These are phyloP conservation scores for Bombus balteatus DNA, from an alignment of 1,140 invertebrate species.

Conservation along the genomic window DNA sequence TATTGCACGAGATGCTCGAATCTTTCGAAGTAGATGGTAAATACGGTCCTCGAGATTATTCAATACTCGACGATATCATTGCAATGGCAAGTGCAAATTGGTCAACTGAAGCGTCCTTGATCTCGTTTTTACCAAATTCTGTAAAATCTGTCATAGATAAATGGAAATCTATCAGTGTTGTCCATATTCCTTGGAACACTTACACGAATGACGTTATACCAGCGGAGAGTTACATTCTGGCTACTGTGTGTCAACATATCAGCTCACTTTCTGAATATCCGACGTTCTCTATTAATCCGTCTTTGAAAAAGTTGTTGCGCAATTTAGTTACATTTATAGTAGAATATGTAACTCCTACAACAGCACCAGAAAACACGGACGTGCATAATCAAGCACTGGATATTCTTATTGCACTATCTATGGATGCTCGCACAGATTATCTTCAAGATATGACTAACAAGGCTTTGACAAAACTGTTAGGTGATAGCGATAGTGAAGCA, in stretches of 20 bases:
- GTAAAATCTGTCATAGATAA: conserved; percentile 86
- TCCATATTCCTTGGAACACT: conserved; percentile 85
- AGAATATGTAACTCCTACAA: conserved; percentile 84
- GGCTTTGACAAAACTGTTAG: conserved; percentile 85
- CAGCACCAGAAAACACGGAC: conserved; percentile 81
- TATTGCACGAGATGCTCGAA: conserved; percentile 84
- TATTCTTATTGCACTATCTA: conserved; percentile 88
- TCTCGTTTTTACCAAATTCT: conserved; percentile 84
- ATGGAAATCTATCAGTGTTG: conserved; percentile 84
- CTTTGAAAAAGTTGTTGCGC: conserved; percentile 87
- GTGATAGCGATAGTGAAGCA: conserved; percentile 85
- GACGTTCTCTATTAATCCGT: conserved; percentile 86
- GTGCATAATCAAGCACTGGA: conserved; percentile 82
- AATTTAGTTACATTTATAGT: conserved; percentile 87
- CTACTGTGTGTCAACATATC: conserved; percentile 84
- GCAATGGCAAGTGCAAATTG: conserved; percentile 85
- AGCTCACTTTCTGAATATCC: conserved; percentile 84
- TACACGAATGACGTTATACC: conserved; percentile 92
- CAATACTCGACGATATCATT: conserved; percentile 84
- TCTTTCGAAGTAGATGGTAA: conserved; percentile 80
- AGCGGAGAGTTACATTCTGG: conserved; percentile 90
- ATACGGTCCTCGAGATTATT: conserved; percentile 82
- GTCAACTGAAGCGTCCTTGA: conserved; percentile 84
- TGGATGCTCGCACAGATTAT: conserved; percentile 89
- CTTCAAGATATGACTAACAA: conserved; percentile 85